Evolutionary conservation across 2,113 vertebrate genomes (phyloP), one percentile per base, ranked within the genome.

Genomic region (Acrocephalus kingi): DNA sequence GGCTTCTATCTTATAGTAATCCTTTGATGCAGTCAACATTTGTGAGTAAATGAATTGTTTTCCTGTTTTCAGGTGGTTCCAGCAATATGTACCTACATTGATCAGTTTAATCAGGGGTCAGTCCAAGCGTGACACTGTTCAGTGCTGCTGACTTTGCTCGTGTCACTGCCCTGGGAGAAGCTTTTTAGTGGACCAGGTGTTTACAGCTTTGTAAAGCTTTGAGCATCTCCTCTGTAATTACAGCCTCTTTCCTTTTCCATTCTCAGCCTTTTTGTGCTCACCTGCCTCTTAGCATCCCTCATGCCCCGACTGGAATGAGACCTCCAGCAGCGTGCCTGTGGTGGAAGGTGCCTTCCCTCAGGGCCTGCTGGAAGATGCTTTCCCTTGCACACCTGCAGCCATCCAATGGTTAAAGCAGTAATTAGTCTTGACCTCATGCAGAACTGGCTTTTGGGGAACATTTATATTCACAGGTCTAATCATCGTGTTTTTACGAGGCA

Each of bases 321-420:
- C 33, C 1, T 0, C 12, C 20, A 54, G 45, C 31, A 0, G 71
- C 1, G 0, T n/a, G 69, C 0, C 0, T 15, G 19, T 11, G 16
- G 20, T 49, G 19, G 39, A 84, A 21, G 17, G 0, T 23, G 25
- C 58, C 48, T 64, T 81, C 66, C 95, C 52, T 13, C n/a, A 3
- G 56, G 62, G 43, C 41, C 73, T 17, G 11, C 5, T 18, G 56
- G 24, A n/a, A 43, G 56, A 16, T 18, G 41, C 62, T 83, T 69
- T 49, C 46, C 67, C 18, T 28, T 10, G 17, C 45, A 56, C 59
- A 62, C 69, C 55, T 4, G 5, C 59, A 86, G 59, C 49, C 33
- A 4, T 11, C 15, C 8, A 1, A 4, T 46, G 30, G 59, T 75
- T 82, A 46, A 52, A 58, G n/a, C 28, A 0, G 23, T 62, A 69